phyloP scores from a whole-genome alignment of 2,888 invertebrate genomes.

The Antheraea assamensis region DNA sequence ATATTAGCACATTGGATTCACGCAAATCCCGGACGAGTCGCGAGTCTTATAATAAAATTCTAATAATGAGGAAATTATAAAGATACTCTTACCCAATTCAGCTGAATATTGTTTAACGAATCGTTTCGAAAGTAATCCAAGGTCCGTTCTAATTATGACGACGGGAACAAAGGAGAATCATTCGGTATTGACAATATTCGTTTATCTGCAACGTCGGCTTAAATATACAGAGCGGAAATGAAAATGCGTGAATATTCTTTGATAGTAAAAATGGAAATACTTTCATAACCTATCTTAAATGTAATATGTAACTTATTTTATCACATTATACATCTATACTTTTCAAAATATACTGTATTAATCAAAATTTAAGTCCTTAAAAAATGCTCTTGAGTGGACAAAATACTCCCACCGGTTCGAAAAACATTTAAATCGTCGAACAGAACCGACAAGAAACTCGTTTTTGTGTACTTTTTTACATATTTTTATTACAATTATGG shows the following conservation, averaged over 20 bases:
- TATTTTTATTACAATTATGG: too few species aligned
- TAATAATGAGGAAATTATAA: background rate
- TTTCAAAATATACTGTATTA: too few species aligned
- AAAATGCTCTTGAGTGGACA: too few species aligned
- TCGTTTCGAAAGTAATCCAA: constrained; percentile 4
- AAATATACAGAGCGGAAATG: background rate
- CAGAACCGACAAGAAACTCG: too few species aligned
- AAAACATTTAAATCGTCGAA: too few species aligned
- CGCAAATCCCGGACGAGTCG: too few species aligned
- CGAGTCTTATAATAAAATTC: background rate
- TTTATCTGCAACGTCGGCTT: background rate
- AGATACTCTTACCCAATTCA: background rate
- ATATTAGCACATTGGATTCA: too few species aligned
- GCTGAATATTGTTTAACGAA: background rate
- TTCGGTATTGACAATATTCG: background rate
- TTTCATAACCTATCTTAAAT: background rate
- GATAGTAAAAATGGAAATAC: background rate
- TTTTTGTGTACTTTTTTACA: too few species aligned
- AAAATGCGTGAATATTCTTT: background rate
- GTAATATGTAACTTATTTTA: background rate
- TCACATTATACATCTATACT: too few species aligned
- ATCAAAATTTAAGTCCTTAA: too few species aligned
- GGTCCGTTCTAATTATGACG: background rate
- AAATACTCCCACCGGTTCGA: too few species aligned
- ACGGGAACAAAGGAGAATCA: background rate